These are phyloP conservation scores for Folsomia candida DNA, from an alignment of 2,888 invertebrate species.

Conservation along the genomic window DNA sequence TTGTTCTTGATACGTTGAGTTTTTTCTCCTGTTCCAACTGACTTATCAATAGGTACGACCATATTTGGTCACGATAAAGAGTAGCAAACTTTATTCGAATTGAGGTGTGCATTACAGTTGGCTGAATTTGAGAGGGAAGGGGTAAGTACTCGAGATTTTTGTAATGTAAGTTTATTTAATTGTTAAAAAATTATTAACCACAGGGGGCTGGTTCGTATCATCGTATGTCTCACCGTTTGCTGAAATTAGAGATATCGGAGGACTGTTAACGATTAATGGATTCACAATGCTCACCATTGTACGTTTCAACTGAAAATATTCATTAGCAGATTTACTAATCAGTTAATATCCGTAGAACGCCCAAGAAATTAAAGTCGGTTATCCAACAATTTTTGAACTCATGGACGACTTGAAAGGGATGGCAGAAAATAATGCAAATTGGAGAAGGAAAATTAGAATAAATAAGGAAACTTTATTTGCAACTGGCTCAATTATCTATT, in stretches of 20 bases:
- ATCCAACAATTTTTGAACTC: slow-evolving; percentile 83
- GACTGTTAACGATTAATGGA: slow-evolving; percentile 77
- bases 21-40: too few species aligned
- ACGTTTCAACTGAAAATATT: slow-evolving; percentile 30
- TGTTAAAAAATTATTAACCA: too few species aligned
- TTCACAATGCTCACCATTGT: slow-evolving; percentile 88
- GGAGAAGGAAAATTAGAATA: slow-evolving; percentile 73
- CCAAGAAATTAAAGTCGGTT: slow-evolving; percentile 84
- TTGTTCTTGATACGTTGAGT: too few species aligned
- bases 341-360: slow-evolving; percentile 60
- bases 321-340: background rate
- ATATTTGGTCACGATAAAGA: too few species aligned
- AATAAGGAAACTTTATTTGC: slow-evolving; percentile 78
- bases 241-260: slow-evolving; percentile 79
- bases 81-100: slow-evolving; percentile 91
- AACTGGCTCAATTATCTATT: slow-evolving; percentile 83
- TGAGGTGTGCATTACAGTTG: slow-evolving; percentile 83
- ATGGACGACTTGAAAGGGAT: slow-evolving; percentile 91
- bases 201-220: too few species aligned
- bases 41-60: too few species aligned
- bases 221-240: slow-evolving; percentile 92
- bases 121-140: slow-evolving; percentile 89
- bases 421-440: slow-evolving; percentile 89
- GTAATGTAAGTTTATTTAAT: too few species aligned
- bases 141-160: too few species aligned